Conservation (phyloP, 2,888 invertebrate genomes). For the Phrixothrix hirtus region DNA sequence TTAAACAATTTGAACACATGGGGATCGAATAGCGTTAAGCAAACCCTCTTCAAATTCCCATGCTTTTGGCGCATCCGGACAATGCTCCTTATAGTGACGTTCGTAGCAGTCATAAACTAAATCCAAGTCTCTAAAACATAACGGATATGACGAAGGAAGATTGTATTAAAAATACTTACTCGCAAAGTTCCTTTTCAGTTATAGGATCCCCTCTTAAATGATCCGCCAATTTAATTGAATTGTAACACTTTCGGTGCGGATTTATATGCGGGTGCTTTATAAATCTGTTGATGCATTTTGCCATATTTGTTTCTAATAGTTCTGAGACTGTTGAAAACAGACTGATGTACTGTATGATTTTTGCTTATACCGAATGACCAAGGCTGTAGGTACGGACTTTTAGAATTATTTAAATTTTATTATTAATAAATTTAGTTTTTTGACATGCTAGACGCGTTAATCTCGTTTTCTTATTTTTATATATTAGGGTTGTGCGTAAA, state of each 20-base stretch:
- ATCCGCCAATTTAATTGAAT: conserved; percentile 1
- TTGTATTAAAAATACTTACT: conserved; percentile 10
- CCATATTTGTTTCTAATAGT: conserved; percentile 14
- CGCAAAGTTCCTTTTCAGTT: conserved; percentile 18
- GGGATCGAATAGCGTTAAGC: conserved; percentile 6
- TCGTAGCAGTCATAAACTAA: conserved; percentile 15
- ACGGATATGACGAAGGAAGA: not conserved
- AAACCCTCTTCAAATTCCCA: conserved; percentile 21
- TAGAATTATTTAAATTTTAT: no score
- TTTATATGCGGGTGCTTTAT: conserved; percentile 7
- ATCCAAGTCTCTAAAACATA: conserved; percentile 17
- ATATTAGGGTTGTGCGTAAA: no score
- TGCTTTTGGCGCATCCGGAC: conserved; percentile 15
- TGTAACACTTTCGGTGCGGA: conserved; percentile 11
- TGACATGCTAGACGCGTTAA: no score
- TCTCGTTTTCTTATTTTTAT: no score
- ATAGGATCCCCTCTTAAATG: not conserved
- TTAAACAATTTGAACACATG: conserved; percentile 8
- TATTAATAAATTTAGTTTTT: no score
- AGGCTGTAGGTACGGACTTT: no score
- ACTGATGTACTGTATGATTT: not conserved
- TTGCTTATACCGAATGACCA: no score
- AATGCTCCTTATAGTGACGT: conserved; percentile 10
- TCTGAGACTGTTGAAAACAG: conserved; percentile 7
- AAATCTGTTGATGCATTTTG: conserved; percentile 18